A percentile compares a stretch with the other conserved stretches of the same genome.
phyloP scores from a whole-genome alignment of 1,140 invertebrate genomes.

The Ceratina calcarata region DNA sequence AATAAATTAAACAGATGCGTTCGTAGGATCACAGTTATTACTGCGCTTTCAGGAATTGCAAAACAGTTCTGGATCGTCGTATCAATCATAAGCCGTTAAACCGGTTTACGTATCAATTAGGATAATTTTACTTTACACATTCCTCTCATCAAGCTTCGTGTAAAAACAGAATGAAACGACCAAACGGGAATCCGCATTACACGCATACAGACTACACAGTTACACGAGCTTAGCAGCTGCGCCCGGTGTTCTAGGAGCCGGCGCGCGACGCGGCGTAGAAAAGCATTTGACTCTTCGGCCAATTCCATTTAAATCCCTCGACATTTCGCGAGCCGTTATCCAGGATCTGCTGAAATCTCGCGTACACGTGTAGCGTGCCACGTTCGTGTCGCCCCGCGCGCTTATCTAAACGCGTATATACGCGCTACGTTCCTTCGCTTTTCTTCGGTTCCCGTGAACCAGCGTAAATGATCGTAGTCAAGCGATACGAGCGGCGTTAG shows the following conservation, averaged over 20 bases:
- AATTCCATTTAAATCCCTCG: slow-evolving; percentile 61
- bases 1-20: no score
- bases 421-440: neutral
- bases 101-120: no score
- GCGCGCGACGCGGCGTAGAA: slow-evolving; percentile 32
- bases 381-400: neutral
- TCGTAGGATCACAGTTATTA: no score
- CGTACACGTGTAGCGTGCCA: slow-evolving; percentile 19
- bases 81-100: no score
- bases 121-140: no score
- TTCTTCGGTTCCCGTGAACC: neutral
- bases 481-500: slow-evolving; percentile 15
- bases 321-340: slow-evolving; percentile 58
- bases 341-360: slow-evolving; percentile 52
- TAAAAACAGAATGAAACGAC: no score
- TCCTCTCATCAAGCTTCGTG: no score
- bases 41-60: no score
- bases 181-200: no score
- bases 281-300: slow-evolving; percentile 59
- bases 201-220: neutral
- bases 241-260: neutral
- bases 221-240: neutral
- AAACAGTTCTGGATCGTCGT: no score
- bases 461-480: neutral
- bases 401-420: neutral